phyloP scores from a whole-genome alignment of 2,888 invertebrate species.

The Plusia festucae region DNA sequence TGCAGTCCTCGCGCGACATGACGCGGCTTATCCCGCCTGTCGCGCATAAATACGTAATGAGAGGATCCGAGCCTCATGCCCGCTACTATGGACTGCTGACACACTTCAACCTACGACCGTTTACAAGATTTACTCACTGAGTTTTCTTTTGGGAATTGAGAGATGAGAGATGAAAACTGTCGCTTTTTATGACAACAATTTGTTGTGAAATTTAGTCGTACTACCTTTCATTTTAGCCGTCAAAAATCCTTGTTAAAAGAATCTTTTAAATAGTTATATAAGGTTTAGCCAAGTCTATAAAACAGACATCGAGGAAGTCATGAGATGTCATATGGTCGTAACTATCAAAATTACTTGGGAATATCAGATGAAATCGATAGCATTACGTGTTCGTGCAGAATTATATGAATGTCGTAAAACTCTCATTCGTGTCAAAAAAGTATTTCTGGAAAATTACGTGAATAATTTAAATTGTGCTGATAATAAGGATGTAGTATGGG shows the following conservation, averaged over 20 bases:
- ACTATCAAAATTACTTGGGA: slow-evolving; percentile 1
- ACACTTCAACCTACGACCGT: slow-evolving; percentile 39
- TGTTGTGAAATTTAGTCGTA: neutral
- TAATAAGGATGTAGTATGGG: neutral
- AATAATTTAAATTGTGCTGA: neutral
- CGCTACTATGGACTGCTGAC: slow-evolving; percentile 56
- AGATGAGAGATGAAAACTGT: neutral
- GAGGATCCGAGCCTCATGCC: slow-evolving; percentile 53
- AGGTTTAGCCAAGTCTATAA: neutral
- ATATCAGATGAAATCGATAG: slow-evolving; percentile 39
- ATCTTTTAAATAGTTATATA: too few species aligned
- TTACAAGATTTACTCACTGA: slow-evolving; percentile 28
- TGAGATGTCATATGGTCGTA: neutral
- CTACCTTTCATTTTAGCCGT: neutral
- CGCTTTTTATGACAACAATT: neutral
- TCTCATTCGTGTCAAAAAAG: neutral
- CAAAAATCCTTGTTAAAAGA: too few species aligned
- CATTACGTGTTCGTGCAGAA: slow-evolving; percentile 16
- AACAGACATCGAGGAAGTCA: neutral
- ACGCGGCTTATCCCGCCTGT: slow-evolving; percentile 66
- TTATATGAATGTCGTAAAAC: slow-evolving; percentile 5
- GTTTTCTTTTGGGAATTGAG: slow-evolving; percentile 15
- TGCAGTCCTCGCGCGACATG: slow-evolving; percentile 55
- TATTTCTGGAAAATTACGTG: neutral
- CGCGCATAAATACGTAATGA: slow-evolving; percentile 74